A percentile compares a stretch with the other conserved stretches of the same genome.
Conservation (phyloP, 2,113 vertebrate species). For the Plectropomus leopardus region DNA sequence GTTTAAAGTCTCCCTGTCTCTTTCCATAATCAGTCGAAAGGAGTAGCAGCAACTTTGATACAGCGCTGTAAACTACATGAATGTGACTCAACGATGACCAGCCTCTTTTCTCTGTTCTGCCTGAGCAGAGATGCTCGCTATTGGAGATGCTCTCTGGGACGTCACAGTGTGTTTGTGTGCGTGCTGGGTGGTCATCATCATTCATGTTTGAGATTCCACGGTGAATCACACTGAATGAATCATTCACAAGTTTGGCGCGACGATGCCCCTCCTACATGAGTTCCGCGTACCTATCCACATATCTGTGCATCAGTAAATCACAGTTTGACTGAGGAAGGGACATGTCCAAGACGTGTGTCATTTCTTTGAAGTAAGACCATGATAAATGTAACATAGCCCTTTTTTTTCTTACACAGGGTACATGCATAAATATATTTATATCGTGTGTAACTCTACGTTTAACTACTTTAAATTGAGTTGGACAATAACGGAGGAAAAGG, state of each 20-base stretch:
- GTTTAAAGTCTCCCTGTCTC: not conserved
- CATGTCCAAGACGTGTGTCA: not conserved
- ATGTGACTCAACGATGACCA: not conserved
- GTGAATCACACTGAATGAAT: conserved; percentile 74
- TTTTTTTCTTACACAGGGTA: not conserved
- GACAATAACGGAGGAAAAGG: not conserved
- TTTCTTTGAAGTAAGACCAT: no score
- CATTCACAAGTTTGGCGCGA: conserved; percentile 59
- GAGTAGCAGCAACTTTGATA: not conserved
- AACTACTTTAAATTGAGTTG: conserved; percentile 13
- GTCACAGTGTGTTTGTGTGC: not conserved
- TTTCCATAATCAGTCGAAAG: not conserved
- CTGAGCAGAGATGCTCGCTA: not conserved
- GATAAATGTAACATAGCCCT: not conserved
- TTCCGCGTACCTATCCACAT: conserved; percentile 15
- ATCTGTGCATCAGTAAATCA: not conserved
- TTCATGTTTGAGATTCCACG: conserved; percentile 50
- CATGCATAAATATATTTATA: not conserved
- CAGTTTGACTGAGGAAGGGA: conserved; percentile 4
- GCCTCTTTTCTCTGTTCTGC: not conserved
- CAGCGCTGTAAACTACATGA: not conserved
- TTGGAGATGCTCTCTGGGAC: conserved; percentile 8
- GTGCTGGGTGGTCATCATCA: conserved; percentile 31
- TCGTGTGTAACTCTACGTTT: no score
- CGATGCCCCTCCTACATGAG: conserved; percentile 54